Percentiles rank a stretch among this genome's conserved stretches.
phyloP scores from a whole-genome alignment of 2,888 invertebrate genomes.

The Nomada hirtipes region DNA sequence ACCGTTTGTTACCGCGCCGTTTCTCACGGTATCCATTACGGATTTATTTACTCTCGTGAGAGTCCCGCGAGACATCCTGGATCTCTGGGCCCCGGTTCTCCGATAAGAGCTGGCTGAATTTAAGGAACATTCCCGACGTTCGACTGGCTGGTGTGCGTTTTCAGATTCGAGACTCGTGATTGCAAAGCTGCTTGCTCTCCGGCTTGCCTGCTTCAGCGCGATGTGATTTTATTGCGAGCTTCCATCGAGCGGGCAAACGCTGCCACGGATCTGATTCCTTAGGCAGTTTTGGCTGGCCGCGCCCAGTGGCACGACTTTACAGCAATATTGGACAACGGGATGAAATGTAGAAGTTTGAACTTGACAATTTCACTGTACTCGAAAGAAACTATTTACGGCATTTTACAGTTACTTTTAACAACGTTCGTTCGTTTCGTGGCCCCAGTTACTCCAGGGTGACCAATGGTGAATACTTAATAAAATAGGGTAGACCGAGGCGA shows the following conservation, averaged over 20 bases:
- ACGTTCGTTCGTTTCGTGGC: no score
- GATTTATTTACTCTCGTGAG: constrained; percentile 65
- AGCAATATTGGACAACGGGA: no score
- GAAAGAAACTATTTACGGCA: no score
- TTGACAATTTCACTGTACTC: no score
- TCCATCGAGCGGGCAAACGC: background rate
- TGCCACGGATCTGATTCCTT: background rate
- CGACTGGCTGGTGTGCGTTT: background rate
- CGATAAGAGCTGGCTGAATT: constrained; percentile 2
- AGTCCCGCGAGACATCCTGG: constrained; percentile 14
- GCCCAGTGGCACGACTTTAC: no score
- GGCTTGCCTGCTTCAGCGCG: background rate
- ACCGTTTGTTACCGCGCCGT: constrained; percentile 47
- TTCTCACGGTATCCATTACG: constrained; percentile 75
- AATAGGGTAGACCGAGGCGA: no score
- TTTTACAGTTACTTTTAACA: no score
- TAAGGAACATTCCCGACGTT: background rate
- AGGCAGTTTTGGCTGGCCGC: background rate
- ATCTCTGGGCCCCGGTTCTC: background rate
- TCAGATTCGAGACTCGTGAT: background rate
- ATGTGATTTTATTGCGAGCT: background rate
- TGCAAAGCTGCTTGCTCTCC: background rate
- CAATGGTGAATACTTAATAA: no score
- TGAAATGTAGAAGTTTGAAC: no score
- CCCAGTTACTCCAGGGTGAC: no score